A percentile compares a stretch with the other conserved stretches of the same genome.
These are phyloP conservation scores for Drosophila subobscura DNA, from an alignment of 1,140 invertebrate genomes.

Conservation along the genomic window DNA sequence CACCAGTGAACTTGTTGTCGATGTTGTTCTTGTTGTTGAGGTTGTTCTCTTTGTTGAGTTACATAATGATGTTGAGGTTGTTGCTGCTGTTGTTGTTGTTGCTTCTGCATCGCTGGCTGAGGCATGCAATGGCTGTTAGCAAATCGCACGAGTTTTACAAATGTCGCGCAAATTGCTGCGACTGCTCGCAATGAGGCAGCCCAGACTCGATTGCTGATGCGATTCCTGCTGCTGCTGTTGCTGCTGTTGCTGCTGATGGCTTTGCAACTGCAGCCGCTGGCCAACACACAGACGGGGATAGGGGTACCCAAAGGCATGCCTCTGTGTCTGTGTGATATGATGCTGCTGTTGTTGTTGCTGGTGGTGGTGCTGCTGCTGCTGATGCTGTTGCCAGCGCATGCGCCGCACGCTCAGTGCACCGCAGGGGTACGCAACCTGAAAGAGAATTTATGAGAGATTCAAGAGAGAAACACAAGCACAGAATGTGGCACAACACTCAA, in stretches of 20 bases:
- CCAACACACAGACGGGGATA: slow-evolving; percentile 19
- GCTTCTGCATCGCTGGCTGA: slow-evolving; percentile 43
- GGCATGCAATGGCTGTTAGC: slow-evolving; percentile 73
- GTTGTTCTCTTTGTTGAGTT: slow-evolving; percentile 8
- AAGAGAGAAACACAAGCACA: slow-evolving; percentile 30
- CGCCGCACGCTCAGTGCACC: slow-evolving; percentile 58
- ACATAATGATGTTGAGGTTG: slow-evolving; percentile 31
- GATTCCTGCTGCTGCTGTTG: slow-evolving; percentile 15
- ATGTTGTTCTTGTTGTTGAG: slow-evolving; percentile 37
- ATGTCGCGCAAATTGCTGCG: slow-evolving; percentile 64
- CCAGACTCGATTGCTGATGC: slow-evolving; percentile 19
- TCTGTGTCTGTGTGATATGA: slow-evolving; percentile 32
- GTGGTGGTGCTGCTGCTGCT: slow-evolving; percentile 38
- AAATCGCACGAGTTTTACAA: slow-evolving; percentile 64
- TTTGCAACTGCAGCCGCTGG: slow-evolving; percentile 19
- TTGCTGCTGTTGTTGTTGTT: slow-evolving; percentile 48
- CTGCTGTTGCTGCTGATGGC: slow-evolving; percentile 24
- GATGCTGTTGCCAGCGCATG: slow-evolving; percentile 63
- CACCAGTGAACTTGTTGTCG: slow-evolving; percentile 43
- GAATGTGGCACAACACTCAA: no score
- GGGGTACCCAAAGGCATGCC: slow-evolving; percentile 21
- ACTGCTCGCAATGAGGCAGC: slow-evolving; percentile 39
- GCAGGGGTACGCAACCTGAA: slow-evolving; percentile 68
- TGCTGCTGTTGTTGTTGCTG: slow-evolving; percentile 34
- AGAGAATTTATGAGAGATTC: slow-evolving; percentile 52